Evolutionary conservation across 2,888 invertebrate species (phyloP), one percentile per base, ranked within the genome.

Genomic region (Sepioteuthis lessoniana): DNA sequence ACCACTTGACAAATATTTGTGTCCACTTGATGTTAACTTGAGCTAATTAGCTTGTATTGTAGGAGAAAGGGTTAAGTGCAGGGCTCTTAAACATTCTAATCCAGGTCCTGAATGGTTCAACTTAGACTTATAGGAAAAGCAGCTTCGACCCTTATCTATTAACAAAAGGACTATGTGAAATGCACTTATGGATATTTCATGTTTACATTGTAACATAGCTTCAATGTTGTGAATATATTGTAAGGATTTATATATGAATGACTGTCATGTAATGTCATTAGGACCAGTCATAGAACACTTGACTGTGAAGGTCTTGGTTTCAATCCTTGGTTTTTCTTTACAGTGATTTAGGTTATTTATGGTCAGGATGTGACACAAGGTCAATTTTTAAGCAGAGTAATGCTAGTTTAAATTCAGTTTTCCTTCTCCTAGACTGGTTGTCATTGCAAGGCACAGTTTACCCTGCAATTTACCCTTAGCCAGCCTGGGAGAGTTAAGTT

Each of bases 11-110:
- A 76, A 76, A 76, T 76, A 76, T n/a, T 76, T 35, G 76, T 76
- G 76, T 76, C 76, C n/a, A 76, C 76, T 76, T 76, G 76, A 76
- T 76, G 76, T 76, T n/a, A 31, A 76, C 76, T 76, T 76, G 76
- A 76, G 76, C 76, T 76, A 76, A 76, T 76, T 76, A 76, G 76
- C 76, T n/a, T 10, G n/a, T n/a, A 76, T 76, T 76, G 76, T 76
- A 76, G 76, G 76, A 76, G 76, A 76, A 76, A 76, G 76, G 76
- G 76, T 76, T 76, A 76, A 76, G 76, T 76, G 76, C 76, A 76
- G 13, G 76, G n/a, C 76, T n/a, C 76, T 76, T 76, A 35, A 76
- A 76, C 76, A 76, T n/a, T 76, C n/a, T 76, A 76, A 76, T 76
- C 76, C 35, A 35, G n/a, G 7, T n/a, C n/a, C 76, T 76, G 76